Conservation (phyloP, 2,113 vertebrate species). For the Chrysochloris asiatica region DNA sequence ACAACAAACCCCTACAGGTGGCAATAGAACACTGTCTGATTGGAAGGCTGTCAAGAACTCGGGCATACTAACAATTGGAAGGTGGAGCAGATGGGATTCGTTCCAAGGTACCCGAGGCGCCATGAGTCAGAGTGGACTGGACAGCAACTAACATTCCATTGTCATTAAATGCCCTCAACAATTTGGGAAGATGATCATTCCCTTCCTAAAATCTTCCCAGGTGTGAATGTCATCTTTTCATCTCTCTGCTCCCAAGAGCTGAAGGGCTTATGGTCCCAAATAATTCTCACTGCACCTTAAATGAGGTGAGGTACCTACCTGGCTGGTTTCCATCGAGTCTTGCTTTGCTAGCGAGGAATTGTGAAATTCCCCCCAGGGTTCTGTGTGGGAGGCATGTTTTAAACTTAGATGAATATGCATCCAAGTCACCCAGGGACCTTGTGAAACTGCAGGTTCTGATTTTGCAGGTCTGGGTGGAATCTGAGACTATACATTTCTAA, state of each 20-base stretch:
- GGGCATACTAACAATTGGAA: neutral
- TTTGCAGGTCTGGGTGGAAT: neutral
- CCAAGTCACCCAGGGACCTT: neutral
- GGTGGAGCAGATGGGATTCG: neutral
- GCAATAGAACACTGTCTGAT: too few relatives aligned
- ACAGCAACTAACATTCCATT: neutral
- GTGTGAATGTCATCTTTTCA: too few relatives aligned
- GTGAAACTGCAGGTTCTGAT: neutral
- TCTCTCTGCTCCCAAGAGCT: neutral
- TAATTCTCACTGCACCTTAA: rapidly evolving
- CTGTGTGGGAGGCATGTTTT: neutral
- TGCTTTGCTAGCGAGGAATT: rapidly evolving
- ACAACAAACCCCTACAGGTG: too few relatives aligned
- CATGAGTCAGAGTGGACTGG: neutral
- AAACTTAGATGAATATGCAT: too few relatives aligned
- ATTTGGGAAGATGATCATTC: neutral
- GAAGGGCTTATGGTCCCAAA: neutral
- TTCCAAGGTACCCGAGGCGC: neutral
- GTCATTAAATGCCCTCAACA: too few relatives aligned
- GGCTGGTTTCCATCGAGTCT: rapidly evolving
- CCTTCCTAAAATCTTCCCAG: neutral
- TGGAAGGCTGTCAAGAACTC: too few relatives aligned
- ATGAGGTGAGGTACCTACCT: neutral
- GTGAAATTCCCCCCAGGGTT: neutral
- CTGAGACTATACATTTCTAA: neutral